phyloP scores from a whole-genome alignment of 2,797 vertebrate genomes.

The Acanthis flammea region DNA sequence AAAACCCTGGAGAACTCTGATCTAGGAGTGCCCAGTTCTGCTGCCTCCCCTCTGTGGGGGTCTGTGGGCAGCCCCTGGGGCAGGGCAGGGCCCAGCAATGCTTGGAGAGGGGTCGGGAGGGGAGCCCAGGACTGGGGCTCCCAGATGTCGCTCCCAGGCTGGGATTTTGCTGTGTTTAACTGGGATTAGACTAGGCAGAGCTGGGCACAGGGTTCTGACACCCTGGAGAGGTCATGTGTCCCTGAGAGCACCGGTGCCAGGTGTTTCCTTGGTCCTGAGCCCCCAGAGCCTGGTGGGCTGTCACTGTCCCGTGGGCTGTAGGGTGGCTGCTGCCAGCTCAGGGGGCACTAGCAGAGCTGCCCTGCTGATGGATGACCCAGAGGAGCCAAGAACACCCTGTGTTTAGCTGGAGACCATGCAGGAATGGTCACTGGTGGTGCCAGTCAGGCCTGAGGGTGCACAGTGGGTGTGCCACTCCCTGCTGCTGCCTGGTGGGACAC shows the following conservation, averaged over 20 bases:
- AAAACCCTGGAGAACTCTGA: background rate
- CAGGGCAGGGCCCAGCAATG: accelerated
- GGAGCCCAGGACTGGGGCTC: background rate
- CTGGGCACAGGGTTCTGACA: background rate
- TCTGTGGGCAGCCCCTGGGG: accelerated
- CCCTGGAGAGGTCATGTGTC: background rate
- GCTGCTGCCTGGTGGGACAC: background rate
- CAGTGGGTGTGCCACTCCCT: background rate
- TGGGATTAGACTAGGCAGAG: background rate
- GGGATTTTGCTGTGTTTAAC: background rate
- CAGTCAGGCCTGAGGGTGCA: accelerated
- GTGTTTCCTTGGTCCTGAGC: background rate
- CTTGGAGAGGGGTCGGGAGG: background rate
- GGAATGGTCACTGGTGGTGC: background rate
- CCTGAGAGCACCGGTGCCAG: accelerated
- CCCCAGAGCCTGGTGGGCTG: accelerated
- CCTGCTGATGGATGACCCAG: accelerated
- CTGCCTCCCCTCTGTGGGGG: background rate
- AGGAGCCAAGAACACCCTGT: background rate
- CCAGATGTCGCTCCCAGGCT: background rate
- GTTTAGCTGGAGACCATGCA: background rate
- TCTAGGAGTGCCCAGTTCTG: background rate
- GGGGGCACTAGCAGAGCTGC: accelerated
- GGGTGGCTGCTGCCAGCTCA: background rate
- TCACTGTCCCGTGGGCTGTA: background rate